Conservation (phyloP, 2,888 invertebrate species). For the Ligdia adustata region DNA sequence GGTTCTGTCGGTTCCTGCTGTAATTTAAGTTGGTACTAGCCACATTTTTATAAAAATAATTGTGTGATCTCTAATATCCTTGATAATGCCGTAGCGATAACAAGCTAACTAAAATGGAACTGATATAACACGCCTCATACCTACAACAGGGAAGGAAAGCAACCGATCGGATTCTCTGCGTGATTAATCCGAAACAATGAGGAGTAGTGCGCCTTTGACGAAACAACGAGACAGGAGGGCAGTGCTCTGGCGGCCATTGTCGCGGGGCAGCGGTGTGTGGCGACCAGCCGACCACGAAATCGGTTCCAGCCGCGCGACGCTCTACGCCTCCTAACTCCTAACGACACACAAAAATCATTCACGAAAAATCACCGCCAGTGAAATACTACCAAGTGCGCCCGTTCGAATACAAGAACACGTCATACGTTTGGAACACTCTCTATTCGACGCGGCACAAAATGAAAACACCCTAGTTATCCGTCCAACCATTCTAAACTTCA, state of each 20-base stretch:
- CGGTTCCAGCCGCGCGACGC: constrained; percentile 64
- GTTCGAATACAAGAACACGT: constrained; percentile 17
- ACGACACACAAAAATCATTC: constrained; percentile 38
- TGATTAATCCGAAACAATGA: constrained; percentile 71
- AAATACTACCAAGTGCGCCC: constrained; percentile 28
- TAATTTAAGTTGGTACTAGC: too few species aligned
- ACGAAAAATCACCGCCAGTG: constrained; percentile 35
- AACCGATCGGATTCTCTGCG: constrained; percentile 48
- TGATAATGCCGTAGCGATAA: too few species aligned
- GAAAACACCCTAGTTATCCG: constrained; percentile 9
- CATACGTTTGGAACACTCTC: constrained; percentile 5
- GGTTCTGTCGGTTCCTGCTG: too few species aligned
- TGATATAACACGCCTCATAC: too few species aligned
- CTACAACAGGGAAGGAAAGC: constrained; percentile 37
- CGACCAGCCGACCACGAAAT: constrained; percentile 77
- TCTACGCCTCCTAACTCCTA: constrained; percentile 38
- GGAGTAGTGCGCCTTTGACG: constrained; percentile 51
- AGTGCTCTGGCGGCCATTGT: constrained; percentile 72
- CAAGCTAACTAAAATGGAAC: too few species aligned
- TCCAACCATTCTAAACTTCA: constrained; percentile 3
- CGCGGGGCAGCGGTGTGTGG: constrained; percentile 73
- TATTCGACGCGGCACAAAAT: constrained; percentile 1
- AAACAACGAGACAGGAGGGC: constrained; percentile 54
- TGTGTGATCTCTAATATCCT: too few species aligned
- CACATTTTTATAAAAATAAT: too few species aligned